Conservation (phyloP, 2,113 vertebrate species). For the Cariama cristata region DNA sequence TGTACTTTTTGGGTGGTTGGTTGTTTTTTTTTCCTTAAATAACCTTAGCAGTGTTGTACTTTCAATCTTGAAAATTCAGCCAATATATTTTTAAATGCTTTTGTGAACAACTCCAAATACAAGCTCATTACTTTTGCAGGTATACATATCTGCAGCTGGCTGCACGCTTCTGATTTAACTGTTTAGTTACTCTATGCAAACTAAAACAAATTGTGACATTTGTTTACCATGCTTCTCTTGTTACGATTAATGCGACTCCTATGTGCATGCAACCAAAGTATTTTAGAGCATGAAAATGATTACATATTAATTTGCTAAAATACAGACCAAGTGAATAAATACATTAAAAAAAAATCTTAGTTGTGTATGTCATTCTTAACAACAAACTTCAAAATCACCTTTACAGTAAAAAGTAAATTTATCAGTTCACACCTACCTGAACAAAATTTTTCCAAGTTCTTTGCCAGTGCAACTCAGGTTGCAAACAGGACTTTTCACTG, state of each 20-base stretch:
- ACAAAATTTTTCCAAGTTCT: background rate
- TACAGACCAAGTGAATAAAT: background rate
- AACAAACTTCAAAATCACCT: background rate
- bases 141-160: background rate
- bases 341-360: background rate
- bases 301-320: background rate
- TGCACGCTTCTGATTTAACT: background rate
- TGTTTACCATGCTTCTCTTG: constrained; percentile 5
- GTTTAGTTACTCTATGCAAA: constrained; percentile 7
- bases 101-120: background rate
- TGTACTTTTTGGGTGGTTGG: background rate
- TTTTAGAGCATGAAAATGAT: constrained; percentile 20
- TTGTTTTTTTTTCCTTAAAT: background rate
- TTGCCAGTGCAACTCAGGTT: background rate
- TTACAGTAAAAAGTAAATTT: background rate
- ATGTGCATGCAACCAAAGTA: constrained; percentile 23
- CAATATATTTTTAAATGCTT: background rate
- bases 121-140: background rate
- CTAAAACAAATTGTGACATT: constrained; percentile 14
- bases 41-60: background rate
- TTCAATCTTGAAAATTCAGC: background rate
- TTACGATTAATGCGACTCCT: background rate
- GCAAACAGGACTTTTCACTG: background rate
- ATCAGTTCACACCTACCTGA: constrained; percentile 15
- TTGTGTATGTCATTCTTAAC: constrained; percentile 19